Evolutionary conservation across 1,140 invertebrate species (phyloP).

Genomic region (Drosophila takahashii): DNA sequence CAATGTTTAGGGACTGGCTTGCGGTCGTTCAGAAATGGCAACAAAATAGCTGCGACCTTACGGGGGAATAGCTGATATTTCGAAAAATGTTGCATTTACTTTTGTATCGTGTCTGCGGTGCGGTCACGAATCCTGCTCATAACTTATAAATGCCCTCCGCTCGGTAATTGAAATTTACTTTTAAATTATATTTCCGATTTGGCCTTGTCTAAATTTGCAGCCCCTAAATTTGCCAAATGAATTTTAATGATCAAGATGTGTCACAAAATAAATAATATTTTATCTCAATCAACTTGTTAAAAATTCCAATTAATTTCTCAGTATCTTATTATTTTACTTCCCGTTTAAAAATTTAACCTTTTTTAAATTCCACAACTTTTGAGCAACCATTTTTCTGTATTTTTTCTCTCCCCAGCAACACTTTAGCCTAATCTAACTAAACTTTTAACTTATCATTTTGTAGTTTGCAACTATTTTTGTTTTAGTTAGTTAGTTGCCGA

Average conservation of each 20-base stretch:
- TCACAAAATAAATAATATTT: no score
- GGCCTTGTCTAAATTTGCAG: constrained; percentile 32
- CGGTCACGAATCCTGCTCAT: constrained; percentile 17
- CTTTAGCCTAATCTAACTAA: constrained; percentile 37
- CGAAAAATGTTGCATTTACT: constrained; percentile 67
- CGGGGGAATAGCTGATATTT: constrained; percentile 25
- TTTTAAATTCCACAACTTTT: background rate
- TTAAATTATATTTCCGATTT: constrained; percentile 51
- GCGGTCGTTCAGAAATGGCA: constrained; percentile 27
- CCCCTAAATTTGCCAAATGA: no score
- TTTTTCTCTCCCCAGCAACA: background rate
- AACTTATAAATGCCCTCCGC: constrained; percentile 52
- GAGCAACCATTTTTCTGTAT: background rate
- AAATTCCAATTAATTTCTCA: no score
- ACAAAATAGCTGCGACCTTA: constrained; percentile 10
- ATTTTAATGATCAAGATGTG: no score
- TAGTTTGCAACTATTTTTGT: constrained; percentile 48
- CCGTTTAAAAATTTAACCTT: background rate
- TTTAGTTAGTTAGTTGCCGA: constrained; percentile 18
- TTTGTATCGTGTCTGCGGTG: constrained; percentile 59
- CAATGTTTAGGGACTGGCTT: constrained; percentile 52
- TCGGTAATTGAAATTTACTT: constrained; percentile 74
- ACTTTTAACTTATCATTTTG: constrained; percentile 64
- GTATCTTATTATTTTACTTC: background rate
- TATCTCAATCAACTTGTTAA: no score